A percentile compares a stretch with the other conserved stretches of the same genome.
These are phyloP conservation scores for Acanthosepion pharaonis DNA, from an alignment of 2,888 invertebrate genomes.

Conservation along the genomic window DNA sequence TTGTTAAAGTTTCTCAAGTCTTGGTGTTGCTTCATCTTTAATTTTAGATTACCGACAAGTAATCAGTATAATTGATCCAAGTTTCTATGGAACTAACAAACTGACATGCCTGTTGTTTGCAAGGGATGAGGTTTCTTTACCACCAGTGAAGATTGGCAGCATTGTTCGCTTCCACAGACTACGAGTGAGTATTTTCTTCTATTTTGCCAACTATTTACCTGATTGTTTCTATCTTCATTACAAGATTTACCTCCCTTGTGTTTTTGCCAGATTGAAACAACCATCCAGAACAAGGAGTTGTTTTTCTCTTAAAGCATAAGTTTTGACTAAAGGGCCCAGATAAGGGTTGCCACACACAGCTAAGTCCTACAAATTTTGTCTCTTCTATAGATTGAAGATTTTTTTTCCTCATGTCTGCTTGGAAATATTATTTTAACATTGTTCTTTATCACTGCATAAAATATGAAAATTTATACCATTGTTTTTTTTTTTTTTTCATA, in stretches of 20 bases:
- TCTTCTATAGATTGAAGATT: too few species aligned
- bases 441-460: too few species aligned
- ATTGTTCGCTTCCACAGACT: conserved; percentile 65
- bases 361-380: too few species aligned
- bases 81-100: conserved; percentile 55
- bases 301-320: too few species aligned
- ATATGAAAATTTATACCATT: too few species aligned
- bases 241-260: neutral
- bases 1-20: too few species aligned
- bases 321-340: too few species aligned
- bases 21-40: neutral
- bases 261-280: neutral
- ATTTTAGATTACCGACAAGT: conserved; percentile 61
- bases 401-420: too few species aligned
- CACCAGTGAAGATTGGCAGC: conserved; percentile 59
- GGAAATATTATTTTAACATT: too few species aligned
- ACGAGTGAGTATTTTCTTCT: conserved; percentile 53
- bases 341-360: too few species aligned
- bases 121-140: conserved; percentile 55
- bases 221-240: neutral
- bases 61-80: conserved; percentile 59
- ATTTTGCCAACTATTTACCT: neutral
- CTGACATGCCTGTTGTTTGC: conserved; percentile 64
- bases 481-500: too few species aligned
- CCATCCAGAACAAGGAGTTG: too few species aligned